phyloP scores from a whole-genome alignment of 2,888 invertebrate genomes.

The Syritta pipiens region DNA sequence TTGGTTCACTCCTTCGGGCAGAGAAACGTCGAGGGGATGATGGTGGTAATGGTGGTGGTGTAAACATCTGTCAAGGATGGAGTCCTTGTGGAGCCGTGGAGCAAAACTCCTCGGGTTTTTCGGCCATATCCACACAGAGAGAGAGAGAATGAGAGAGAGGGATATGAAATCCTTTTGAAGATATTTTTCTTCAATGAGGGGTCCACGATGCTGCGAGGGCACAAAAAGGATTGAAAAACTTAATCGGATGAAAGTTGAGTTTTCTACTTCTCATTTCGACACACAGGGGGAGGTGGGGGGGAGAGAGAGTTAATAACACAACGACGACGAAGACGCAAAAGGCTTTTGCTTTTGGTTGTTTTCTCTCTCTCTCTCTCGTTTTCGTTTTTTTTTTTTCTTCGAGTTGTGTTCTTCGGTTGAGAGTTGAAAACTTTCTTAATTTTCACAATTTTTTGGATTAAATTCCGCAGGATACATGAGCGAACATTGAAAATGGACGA shows the following conservation, averaged over 20 bases:
- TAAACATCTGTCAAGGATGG: conserved; percentile 67
- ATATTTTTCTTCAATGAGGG: conserved; percentile 38
- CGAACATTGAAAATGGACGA: conserved; percentile 36
- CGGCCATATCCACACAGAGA: conserved; percentile 9
- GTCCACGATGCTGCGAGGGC: neutral
- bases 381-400: neutral
- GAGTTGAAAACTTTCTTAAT: conserved; percentile 57
- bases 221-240: conserved; percentile 51
- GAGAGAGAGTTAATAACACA: conserved; percentile 57
- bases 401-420: neutral
- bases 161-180: conserved; percentile 63
- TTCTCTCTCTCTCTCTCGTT: neutral
- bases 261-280: too few species aligned
- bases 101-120: conserved; percentile 37
- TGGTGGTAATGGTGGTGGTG: conserved; percentile 54
- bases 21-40: neutral
- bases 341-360: conserved; percentile 7
- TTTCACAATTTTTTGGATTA: conserved; percentile 63
- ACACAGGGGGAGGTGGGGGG: too few species aligned
- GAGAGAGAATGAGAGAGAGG: too few species aligned
- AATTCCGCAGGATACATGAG: conserved; percentile 52
- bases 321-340: neutral
- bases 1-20: conserved; percentile 24
- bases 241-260: conserved; percentile 59
- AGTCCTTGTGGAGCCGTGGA: conserved; percentile 53